Evolutionary conservation across 2,113 vertebrate species (phyloP).

Genomic region (Erythrolamprus reginae): DNA sequence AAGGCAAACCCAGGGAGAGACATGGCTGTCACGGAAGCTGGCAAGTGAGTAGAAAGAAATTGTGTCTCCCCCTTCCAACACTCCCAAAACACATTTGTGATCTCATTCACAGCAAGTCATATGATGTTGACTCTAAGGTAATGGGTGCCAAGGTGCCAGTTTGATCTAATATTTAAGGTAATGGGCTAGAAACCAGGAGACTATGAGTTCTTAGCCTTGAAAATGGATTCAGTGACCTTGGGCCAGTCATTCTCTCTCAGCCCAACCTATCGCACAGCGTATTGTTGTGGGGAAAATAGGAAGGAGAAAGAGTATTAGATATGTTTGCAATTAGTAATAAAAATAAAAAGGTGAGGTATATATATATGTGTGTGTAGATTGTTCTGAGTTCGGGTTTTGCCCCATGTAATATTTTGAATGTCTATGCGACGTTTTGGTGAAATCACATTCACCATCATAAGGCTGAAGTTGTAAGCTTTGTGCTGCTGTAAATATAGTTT

Average conservation of each 20-base stretch:
- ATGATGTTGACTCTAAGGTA: neutral
- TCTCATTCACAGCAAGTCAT: neutral
- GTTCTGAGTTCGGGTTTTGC: too few relatives aligned
- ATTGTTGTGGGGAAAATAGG: neutral
- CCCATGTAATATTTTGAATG: too few relatives aligned
- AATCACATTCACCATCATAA: too few relatives aligned
- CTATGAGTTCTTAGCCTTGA: neutral
- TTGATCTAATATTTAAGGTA: neutral
- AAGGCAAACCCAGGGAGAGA: neutral
- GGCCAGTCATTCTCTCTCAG: neutral
- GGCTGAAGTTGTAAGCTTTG: too few relatives aligned
- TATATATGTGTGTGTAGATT: neutral
- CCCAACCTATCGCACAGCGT: neutral
- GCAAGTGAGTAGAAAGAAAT: neutral
- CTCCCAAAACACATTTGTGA: neutral
- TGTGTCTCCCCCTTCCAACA: neutral
- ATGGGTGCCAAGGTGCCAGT: neutral
- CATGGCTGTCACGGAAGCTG: neutral
- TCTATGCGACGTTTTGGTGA: too few relatives aligned
- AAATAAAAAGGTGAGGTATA: neutral
- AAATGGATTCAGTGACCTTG: neutral
- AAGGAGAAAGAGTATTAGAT: neutral
- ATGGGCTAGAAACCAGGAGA: neutral
- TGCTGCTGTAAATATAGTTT: too few relatives aligned
- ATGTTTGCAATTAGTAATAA: neutral